A percentile compares a stretch with the other conserved stretches of the same genome.
Conservation (phyloP, 2,797 vertebrate genomes). For the Streptopelia turtur region DNA sequence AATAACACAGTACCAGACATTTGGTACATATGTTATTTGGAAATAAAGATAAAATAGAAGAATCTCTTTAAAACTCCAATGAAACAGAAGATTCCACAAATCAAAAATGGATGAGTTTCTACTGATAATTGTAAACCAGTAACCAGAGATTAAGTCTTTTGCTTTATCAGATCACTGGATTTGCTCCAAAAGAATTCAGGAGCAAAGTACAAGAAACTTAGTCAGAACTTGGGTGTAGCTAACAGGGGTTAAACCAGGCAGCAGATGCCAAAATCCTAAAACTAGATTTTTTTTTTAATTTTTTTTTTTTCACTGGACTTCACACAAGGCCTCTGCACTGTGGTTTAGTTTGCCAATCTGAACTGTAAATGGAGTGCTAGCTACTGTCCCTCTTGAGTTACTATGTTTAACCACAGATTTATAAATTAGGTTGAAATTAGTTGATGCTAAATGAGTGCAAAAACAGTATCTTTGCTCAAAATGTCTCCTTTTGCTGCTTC, state of each 20-base stretch:
- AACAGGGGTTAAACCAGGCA: background rate
- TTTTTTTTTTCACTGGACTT: background rate
- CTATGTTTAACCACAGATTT: background rate
- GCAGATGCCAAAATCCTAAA: background rate
- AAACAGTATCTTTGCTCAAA: background rate
- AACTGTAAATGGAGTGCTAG: background rate
- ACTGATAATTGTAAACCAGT: background rate
- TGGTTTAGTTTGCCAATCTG: background rate
- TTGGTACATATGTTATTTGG: background rate
- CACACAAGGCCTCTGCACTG: background rate
- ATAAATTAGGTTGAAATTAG: background rate
- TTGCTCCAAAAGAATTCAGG: background rate
- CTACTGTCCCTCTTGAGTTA: background rate
- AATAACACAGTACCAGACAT: background rate
- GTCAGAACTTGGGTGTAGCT: background rate
- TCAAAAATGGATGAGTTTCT: background rate
- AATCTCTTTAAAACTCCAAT: background rate
- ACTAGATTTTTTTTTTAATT: background rate
- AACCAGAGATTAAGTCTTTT: background rate
- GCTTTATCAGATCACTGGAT: background rate
- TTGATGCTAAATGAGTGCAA: background rate
- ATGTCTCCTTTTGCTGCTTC: background rate
- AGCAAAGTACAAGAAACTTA: background rate
- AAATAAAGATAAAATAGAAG: background rate
- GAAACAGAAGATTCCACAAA: background rate